Evolutionary conservation across 2,113 vertebrate species (phyloP).

Genomic region (Phoenicopterus ruber): DNA sequence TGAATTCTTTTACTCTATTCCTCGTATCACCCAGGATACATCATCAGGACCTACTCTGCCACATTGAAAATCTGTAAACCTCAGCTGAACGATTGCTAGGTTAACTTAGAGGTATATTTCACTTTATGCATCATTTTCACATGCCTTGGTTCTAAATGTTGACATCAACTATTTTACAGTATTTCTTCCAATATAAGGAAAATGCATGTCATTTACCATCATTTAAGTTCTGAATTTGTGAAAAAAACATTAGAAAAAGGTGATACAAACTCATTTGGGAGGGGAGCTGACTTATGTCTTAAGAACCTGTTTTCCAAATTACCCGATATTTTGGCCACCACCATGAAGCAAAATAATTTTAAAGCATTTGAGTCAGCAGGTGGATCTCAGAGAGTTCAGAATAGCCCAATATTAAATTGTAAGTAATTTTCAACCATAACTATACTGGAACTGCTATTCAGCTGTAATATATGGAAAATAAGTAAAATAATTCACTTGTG

Average conservation of each 20-base stretch:
- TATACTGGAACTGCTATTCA: constrained; percentile 5
- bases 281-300: background rate
- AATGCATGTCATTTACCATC: background rate
- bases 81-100: background rate
- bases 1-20: background rate
- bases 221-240: background rate
- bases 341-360: background rate
- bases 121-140: background rate
- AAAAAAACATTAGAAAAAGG: background rate
- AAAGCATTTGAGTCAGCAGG: constrained; percentile 26
- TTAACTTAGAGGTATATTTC: background rate
- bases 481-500: constrained; percentile 43
- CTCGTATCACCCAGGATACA: background rate
- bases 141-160: background rate
- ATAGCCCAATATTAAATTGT: background rate
- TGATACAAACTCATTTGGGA: background rate
- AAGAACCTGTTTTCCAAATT: background rate
- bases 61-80: background rate
- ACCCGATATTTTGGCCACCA: background rate
- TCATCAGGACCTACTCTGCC: background rate
- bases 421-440: background rate
- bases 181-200: background rate
- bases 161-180: background rate
- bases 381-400: background rate
- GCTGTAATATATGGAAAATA: constrained; percentile 49